Evolutionary conservation across 35 echinoderm and acorn worm genomes (phyloP), one percentile per base, ranked within the genome.

Genomic region (Lytechinus variegatus): DNA sequence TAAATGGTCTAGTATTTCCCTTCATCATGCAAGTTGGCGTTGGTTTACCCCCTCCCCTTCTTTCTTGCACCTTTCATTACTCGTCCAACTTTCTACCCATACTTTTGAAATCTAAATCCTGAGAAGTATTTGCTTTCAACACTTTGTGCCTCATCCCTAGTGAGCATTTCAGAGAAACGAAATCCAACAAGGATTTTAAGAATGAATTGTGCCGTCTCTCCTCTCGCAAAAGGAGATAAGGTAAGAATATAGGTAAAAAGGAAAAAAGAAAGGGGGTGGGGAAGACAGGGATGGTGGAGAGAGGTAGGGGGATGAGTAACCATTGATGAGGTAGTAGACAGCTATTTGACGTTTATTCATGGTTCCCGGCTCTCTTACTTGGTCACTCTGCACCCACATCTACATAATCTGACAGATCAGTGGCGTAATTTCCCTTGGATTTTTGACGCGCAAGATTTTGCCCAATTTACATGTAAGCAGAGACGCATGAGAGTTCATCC

Each of bases 361-460:
- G 57, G 66, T 79, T 79, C 21, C 66, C 19, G 21, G 66, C 66
- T 79, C 66, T 21, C n/a, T 79, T 79, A 24, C 66, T 19, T 79
- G 66, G 66, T 79, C 66, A 79, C 66, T 79, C 66, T 24, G 66
- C 66, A 24, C 66, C 66, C 66, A 24, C 66, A 79, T 79, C 66
- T 79, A 79, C 66, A 79, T 79, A 79, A 79, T 79, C 66, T 79
- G 66, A 19, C 66, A 79, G 66, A 79, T 79, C 66, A 79, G 66
- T 79, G 66, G 66, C 66, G 66, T 79, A 79, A 79, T 79, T 79
- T 79, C 66, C 66, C 66, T 79, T 79, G 66, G 66, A 79, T 79
- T 79, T 79, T 79, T 79, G 66, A 79, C 66, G 66, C 66, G 66
- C 16, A 24, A 79, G 66, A 79, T 79, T 79, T 79, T 24, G 19